Evolutionary conservation across 1,140 invertebrate genomes (phyloP).

Genomic region (Sipha flava): DNA sequence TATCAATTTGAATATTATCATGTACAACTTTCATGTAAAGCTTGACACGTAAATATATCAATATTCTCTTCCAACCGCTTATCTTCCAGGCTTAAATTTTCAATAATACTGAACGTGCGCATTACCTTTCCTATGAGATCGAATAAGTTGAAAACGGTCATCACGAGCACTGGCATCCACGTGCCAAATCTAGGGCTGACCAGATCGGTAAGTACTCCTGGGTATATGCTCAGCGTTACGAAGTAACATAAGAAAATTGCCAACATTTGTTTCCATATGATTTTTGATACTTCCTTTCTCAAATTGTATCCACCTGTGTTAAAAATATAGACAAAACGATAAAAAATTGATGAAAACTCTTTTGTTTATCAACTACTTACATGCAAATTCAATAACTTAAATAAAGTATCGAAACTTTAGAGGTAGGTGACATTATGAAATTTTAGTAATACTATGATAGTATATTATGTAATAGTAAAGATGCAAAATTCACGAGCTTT

Average conservation of each 20-base stretch:
- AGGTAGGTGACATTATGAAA: no score
- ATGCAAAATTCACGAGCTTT: no score
- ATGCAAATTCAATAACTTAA: no score
- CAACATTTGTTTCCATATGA: constrained; percentile 81
- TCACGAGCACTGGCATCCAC: constrained; percentile 86
- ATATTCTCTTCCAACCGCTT: no score
- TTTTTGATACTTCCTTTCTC: constrained; percentile 64
- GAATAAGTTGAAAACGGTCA: constrained; percentile 77
- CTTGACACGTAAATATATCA: no score
- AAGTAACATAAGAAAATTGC: constrained; percentile 78
- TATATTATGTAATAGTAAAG: no score
- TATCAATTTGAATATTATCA: no score
- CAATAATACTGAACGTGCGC: neutral
- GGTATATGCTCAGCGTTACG: constrained; percentile 78
- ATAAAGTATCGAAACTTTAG: no score
- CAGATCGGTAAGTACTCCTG: constrained; percentile 81
- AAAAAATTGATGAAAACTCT: neutral
- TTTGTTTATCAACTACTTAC: no score
- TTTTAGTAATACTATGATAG: no score
- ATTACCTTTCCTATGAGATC: constrained; percentile 76
- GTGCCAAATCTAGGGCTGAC: constrained; percentile 67
- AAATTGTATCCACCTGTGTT: constrained; percentile 59
- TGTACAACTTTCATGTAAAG: no score
- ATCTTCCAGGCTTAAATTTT: neutral
- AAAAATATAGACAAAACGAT: constrained; percentile 34